Percentiles rank a stretch among this genome's conserved stretches.
phyloP scores from a whole-genome alignment of 2,113 vertebrate species.

The Hippocampus abdominalis region DNA sequence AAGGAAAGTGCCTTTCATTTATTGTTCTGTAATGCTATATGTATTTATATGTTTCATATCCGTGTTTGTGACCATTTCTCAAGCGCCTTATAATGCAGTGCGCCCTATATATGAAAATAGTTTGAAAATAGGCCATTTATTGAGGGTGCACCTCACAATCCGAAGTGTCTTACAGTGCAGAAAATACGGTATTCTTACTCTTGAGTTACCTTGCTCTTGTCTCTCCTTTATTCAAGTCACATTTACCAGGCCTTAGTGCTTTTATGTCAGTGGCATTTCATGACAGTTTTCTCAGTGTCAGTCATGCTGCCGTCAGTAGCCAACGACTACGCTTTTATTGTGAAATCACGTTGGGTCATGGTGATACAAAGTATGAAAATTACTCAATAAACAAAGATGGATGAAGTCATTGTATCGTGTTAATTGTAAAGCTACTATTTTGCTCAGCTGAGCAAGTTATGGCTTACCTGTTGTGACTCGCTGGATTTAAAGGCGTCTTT shows the following conservation, averaged over 20 bases:
- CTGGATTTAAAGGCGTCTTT: constrained; percentile 98
- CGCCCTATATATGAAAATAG: no score
- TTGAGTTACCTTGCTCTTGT: no score
- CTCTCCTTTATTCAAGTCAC: not conserved
- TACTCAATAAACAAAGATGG: not conserved
- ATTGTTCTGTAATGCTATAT: no score
- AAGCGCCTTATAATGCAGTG: no score
- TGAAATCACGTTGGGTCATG: not conserved
- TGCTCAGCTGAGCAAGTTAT: not conserved
- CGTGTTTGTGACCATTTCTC: no score
- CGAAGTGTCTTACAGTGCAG: no score
- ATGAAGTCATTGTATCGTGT: not conserved
- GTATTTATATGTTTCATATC: no score
- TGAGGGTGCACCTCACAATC: no score
- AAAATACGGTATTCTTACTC: no score
- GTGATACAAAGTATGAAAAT: not conserved
- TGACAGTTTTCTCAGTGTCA: not conserved
- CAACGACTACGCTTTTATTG: not conserved
- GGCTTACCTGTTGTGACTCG: constrained; percentile 92
- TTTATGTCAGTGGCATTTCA: not conserved
- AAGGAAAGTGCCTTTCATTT: no score
- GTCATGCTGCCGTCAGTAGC: not conserved
- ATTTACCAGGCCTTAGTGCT: not conserved
- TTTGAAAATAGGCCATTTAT: no score
- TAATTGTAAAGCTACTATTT: not conserved